Base-by-base conservation (phyloP, 2,797 vertebrate species). In the Micrastur ruficollis region DNA sequence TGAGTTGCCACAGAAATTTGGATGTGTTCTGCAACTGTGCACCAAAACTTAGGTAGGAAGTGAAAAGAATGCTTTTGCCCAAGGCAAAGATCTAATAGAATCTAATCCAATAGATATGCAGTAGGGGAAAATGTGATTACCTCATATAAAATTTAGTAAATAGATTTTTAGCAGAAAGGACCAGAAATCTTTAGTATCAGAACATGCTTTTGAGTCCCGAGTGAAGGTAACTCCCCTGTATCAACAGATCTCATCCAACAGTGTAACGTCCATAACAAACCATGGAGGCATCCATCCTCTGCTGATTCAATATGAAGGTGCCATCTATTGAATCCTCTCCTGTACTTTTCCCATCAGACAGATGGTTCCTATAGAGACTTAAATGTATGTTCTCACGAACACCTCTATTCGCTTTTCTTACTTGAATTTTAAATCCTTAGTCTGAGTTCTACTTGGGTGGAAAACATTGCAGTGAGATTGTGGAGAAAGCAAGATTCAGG, bases 261-360 rank as follows among this genome's bases (percentile, higher is more conserved):
- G 14, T 70, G 3, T 23, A 36, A 8, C 0, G 0, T 76, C 26
- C 11, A 1, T 70, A 63, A 20, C 36, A 73, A n/a, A 34, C 40
- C 17, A 4, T 65, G 47, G 47, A 79, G 53, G 13, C 6, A 1
- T 66, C 32, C 31, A 2, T 76, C 9, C 1, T 14, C 11, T 81
- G 16, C 29, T 76, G 44, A 74, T 85, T 71, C 36, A 17, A 17
- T 40, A 66, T 22, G 12, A 63, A 89, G 27, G 18, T 86, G n/a
- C n/a, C 4, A 3, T 70, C 34, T 81, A 3, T 46, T 74, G 53
- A 78, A 44, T 88, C 25, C 55, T 61, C 11, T 61, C 20, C 25
- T 58, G 22, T 56, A 79, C 25, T 76, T 18, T 88, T 88, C 72
- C 44, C 40, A 56, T 44, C 18, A 67, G 55, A 36, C 8, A 40